Conservation (phyloP, 2,888 invertebrate species). For the Monoplex corrugatus region DNA sequence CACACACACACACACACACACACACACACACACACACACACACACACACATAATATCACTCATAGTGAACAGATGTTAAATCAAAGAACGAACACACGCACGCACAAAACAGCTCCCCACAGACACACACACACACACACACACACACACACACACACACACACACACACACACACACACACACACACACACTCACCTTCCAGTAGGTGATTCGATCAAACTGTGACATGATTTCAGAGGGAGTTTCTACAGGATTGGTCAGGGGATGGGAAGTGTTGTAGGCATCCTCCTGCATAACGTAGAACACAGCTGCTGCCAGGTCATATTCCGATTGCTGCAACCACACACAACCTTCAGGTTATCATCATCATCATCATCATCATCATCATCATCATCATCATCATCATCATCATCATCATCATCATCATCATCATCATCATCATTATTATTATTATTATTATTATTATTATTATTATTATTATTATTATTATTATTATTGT, state of each 20-base stretch:
- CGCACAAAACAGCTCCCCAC: not conserved
- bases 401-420: not conserved
- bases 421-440: no score
- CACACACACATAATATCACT: not conserved
- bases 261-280: constrained; percentile 94
- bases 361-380: not conserved
- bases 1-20: not conserved
- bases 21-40: not conserved
- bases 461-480: not conserved
- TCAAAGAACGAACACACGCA: no score
- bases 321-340: constrained; percentile 10
- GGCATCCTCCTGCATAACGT: constrained; percentile 89
- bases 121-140: not conserved
- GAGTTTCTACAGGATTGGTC: constrained; percentile 91
- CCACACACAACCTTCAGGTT: not conserved
- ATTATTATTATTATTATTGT: not conserved
- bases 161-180: not conserved
- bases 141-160: not conserved
- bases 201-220: constrained; percentile 94
- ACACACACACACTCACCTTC: constrained; percentile 85
- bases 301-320: constrained; percentile 87
- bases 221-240: constrained; percentile 93
- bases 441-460: not conserved
- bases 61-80: no score
- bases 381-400: not conserved